Base-by-base conservation (phyloP, 35 echinoderm and acorn worm species). In the Amphiura filiformis region DNA sequence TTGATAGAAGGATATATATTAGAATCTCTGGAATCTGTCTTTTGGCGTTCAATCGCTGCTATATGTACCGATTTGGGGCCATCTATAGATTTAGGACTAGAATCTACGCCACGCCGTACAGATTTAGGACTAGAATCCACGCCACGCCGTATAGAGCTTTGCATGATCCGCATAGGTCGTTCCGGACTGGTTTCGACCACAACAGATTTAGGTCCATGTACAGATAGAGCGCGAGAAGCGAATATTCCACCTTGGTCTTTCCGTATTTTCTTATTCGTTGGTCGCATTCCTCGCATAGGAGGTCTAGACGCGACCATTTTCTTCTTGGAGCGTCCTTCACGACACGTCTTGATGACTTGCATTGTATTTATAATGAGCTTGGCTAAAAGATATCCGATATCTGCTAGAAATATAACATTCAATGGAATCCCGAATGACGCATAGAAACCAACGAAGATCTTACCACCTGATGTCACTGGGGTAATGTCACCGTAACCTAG, bases 401-500 rank as follows among this genome's bases (percentile, higher is more conserved):
- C 88, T 13, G 91, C 94, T 7, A 97, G 64, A 57, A 65, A 93
- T 13, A 97, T 35, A 22, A 97, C 47, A 28, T 83, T 80, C 0
- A 97, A 83, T 52, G 94, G 94, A 38, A 97, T 97, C 13, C 94
- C 94, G 18, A 97, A 35, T 34, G 87, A 61, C 0, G 91, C 52
- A 39, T 93, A 93, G 0, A 91, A 31, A n/a, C 90, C 78, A 30
- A 82, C 90, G 75, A 97, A 90, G 0, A 52, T 39, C 30, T 82
- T 82, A 12, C 91, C 94, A 0, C 57, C 79, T 0, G 36, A 41
- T 11, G 94, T 88, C 35, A 61, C 84, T 38, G 94, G 94, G 7
- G 90, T 90, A 9, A 97, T 87, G 44, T 97, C 88, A 36, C 94
- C 94, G 57, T 97, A 97, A 37, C 94, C 94, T 97, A 78, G 0